These are phyloP conservation scores for Zaprionus davidi DNA, from an alignment of 1,140 invertebrate genomes.

Conservation along the genomic window DNA sequence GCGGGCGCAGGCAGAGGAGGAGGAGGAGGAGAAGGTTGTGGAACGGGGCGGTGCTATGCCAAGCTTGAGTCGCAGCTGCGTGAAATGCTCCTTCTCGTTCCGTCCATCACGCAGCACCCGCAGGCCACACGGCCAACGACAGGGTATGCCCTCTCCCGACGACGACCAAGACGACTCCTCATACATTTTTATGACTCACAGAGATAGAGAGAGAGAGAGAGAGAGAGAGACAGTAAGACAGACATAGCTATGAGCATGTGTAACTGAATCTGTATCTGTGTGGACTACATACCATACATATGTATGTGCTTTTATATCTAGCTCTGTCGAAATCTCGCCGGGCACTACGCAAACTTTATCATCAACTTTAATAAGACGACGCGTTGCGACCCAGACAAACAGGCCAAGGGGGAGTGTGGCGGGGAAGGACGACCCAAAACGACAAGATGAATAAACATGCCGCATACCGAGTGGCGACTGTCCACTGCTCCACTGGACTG, in stretches of 20 bases:
- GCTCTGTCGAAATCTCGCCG: constrained; percentile 1
- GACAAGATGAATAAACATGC: constrained; percentile 9
- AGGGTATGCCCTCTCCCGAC: constrained; percentile 34
- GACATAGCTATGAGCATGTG: background rate
- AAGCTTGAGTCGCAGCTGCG: constrained; percentile 43
- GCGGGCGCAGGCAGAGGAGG: background rate
- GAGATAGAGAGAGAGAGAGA: constrained; percentile 19
- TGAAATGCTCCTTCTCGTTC: constrained; percentile 36
- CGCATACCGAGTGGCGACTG: background rate
- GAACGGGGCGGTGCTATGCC: background rate
- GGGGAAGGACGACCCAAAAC: background rate
- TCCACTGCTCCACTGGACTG: background rate
- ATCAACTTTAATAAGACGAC: constrained; percentile 10
- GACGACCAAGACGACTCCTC: constrained; percentile 33
- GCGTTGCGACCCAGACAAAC: background rate
- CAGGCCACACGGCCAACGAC: constrained; percentile 4
- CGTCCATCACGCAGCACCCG: constrained; percentile 18
- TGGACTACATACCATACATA: constrained; percentile 10
- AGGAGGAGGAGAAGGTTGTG: too few relatives aligned
- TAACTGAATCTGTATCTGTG: constrained; percentile 4
- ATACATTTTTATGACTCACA: constrained; percentile 56
- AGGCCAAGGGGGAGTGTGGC: background rate
- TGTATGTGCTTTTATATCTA: constrained; percentile 4
- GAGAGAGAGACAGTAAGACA: background rate
- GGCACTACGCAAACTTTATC: constrained; percentile 7